Base-by-base conservation (phyloP, 2,888 invertebrate genomes). In the Charanyca ferruginea region DNA sequence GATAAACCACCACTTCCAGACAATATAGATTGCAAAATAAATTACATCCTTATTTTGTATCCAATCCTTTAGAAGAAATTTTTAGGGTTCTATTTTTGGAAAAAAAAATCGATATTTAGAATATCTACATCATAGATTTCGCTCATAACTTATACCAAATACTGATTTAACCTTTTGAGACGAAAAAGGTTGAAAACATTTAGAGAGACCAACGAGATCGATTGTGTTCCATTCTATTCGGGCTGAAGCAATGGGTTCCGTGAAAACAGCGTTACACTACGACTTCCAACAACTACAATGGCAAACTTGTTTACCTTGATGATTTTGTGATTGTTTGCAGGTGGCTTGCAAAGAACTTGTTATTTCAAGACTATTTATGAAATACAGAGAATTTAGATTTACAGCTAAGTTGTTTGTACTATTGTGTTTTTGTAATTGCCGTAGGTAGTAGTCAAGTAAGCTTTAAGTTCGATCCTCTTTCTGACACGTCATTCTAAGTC, bases 131-230 rank as follows among this genome's bases (percentile, higher is more conserved):
- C 23, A 20, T 64, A 45, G 51, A 66, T 18, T 8, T 51, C 66
- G 63, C 73, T 57, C 49, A 16, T 77, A 41, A 51, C 71, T 78
- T 80, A 64, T n/a, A 65, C 79, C 78, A 71, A 42, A 28, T 60
- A 11, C 55, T 66, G 58, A 67, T 66, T 58, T 73, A 77, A 79
- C 64, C 71, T 77, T 75, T 75, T 71, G 66, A 77, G 59, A 61
- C 63, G 48, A 76, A 77, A 75, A 80, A 80, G 82, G 79, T 75
- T 73, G 79, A 80, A 73, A 77, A 78, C 75, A 77, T 76, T 79
- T 42, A 47, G 64, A 55, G 73, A 68, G 77, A 65, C 69, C 66
- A 62, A 22, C 51, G 63, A 68, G 69, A 77, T 83, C 77, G 73
- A 83, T 83, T 74, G 63, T 77, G 51, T 67, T 60, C 48, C 67